These are phyloP conservation scores for Nemurella pictetii DNA, from an alignment of 2,888 invertebrate species.

Conservation along the genomic window DNA sequence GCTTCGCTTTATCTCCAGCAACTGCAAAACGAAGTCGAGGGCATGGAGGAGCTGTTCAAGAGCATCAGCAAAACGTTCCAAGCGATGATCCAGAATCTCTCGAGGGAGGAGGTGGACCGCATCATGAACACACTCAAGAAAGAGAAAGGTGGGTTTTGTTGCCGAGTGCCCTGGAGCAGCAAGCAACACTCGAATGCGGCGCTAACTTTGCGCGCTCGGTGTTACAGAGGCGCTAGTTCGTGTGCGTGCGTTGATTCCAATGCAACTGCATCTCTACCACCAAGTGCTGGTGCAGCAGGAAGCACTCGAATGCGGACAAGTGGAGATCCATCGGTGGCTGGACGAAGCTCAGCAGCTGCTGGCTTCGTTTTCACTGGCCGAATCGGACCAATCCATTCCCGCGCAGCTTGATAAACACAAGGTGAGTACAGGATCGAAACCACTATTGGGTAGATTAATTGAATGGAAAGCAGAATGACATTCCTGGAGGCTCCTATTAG, in stretches of 20 bases:
- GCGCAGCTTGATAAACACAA: conserved; percentile 80
- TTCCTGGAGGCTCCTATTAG: too few relatives aligned
- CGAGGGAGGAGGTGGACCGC: conserved; percentile 85
- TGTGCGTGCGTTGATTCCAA: conserved; percentile 80
- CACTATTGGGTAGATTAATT: too few relatives aligned
- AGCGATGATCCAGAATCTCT: conserved; percentile 83
- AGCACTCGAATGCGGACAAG: conserved; percentile 83
- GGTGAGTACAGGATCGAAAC: too few relatives aligned
- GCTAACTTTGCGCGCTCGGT: too few relatives aligned
- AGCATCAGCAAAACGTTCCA: conserved; percentile 90
- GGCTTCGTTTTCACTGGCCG: conserved; percentile 59
- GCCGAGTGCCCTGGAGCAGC: too few relatives aligned
- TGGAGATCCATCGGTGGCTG: conserved; percentile 84
- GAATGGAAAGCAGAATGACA: too few relatives aligned
- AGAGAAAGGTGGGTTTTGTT: conserved; percentile 62
- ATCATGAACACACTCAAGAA: conserved; percentile 87
- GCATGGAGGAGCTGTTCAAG: conserved; percentile 87
- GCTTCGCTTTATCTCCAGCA: conserved; percentile 53
- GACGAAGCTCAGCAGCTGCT: conserved; percentile 80
- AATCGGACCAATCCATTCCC: conserved; percentile 72
- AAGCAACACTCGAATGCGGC: too few relatives aligned
- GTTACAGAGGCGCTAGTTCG: conserved; percentile 73
- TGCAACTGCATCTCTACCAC: conserved; percentile 78
- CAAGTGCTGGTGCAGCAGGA: conserved; percentile 87
- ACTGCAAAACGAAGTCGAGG: conserved; percentile 79